Evolutionary conservation across 2,888 invertebrate species (phyloP), one percentile per base, ranked within the genome.

Genomic region (Macaria liturata): DNA sequence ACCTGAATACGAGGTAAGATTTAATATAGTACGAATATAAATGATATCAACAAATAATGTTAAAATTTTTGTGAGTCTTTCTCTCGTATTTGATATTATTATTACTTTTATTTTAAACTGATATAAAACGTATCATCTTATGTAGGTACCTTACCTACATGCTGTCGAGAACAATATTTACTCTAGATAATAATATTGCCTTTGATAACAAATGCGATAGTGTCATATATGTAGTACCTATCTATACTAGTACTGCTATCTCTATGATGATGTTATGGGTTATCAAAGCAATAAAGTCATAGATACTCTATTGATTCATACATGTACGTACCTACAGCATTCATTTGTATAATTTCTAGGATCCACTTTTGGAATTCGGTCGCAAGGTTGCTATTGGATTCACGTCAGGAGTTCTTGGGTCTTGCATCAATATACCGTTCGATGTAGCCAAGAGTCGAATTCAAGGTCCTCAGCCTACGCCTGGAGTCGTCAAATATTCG

Each of bases 361-460:
- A 96, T 83, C 93, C 93, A 0, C 76, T 94, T 6, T 74, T 93
- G 49, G 96, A 96, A 78, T 96, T 97, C 72, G 83, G 94, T 2
- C 93, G 95, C 40, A 97, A 97, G 88, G 94, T 97, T 43, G 88
- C 93, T 0, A 95, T 98, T 69, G 98, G 98, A 43, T 97, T 98
- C 76, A 93, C 94, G 7, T 97, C 98, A 8, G 98, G 98, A 3
- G 96, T 96, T 0, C 82, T 98, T 40, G 98, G 96, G 6, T 98
- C 98, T 4, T 94, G 95, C 68, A 91, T 96, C 48, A 98, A 98
- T 84, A 98, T 98, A 87, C 98, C 98, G 4, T 98, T 98, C 84
- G 98, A 98, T 81, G 98, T 98, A 34, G 98, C 97, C 32, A 98
- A 98, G 86, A 98, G 97, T 69, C 93, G 98, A 54, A 98, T 98